These are phyloP conservation scores for Sylvilagus bachmani DNA, from an alignment of 2,113 vertebrate species.

Conservation along the genomic window DNA sequence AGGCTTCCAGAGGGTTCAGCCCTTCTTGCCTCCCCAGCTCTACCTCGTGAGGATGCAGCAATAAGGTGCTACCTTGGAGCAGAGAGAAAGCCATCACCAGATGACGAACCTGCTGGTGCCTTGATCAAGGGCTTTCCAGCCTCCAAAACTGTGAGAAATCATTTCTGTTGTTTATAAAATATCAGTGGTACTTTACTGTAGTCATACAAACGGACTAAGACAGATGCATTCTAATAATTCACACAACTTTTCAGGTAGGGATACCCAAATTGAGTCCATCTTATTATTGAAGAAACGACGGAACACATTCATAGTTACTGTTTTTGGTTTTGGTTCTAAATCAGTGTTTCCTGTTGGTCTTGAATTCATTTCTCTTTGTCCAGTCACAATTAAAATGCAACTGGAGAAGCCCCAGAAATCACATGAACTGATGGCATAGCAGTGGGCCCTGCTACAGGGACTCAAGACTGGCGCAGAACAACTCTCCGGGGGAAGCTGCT, in stretches of 20 bases:
- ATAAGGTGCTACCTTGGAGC: background rate
- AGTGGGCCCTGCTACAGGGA: background rate
- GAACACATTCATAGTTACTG: background rate
- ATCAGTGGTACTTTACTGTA: background rate
- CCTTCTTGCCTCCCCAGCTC: background rate
- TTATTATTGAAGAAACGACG: slow-evolving; percentile 12
- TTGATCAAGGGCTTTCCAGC: background rate
- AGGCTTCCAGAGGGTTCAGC: background rate
- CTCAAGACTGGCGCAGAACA: background rate
- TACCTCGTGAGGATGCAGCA: background rate
- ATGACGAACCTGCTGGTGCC: background rate
- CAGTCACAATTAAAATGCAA: slow-evolving; percentile 6
- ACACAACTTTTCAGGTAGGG: slow-evolving; percentile 17
- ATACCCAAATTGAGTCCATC: slow-evolving; percentile 5
- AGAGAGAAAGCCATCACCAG: background rate
- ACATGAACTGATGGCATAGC: slow-evolving; percentile 23
- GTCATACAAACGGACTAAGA: background rate
- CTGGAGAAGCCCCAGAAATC: background rate
- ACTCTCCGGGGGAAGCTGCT: background rate
- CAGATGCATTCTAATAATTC: background rate
- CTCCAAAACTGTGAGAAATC: background rate
- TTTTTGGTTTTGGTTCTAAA: slow-evolving; percentile 43
- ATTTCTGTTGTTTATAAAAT: background rate
- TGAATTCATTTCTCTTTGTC: slow-evolving; percentile 20
- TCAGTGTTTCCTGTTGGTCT: background rate